Evolutionary conservation across 2,113 vertebrate species (phyloP), one percentile per base, ranked within the genome.

Genomic region (Silurus meridionalis): DNA sequence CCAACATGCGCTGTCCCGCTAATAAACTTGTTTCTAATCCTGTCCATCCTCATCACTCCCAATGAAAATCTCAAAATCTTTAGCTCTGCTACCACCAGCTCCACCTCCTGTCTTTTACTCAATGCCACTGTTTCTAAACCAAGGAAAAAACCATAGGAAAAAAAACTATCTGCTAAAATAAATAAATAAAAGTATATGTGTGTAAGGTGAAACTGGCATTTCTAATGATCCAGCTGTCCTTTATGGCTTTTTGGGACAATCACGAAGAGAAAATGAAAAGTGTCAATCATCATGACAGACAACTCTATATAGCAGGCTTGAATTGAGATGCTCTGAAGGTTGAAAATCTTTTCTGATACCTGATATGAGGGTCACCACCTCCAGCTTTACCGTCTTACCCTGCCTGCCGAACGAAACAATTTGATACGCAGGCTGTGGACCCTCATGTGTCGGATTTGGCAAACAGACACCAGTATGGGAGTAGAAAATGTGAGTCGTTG

Each of bases 261-360:
- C 81, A 15, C 57, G n/a, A 14, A 83, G 89, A 87, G 83, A 90
- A 90, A 91, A 90, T 92, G 81, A 91, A 89, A 92, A 74, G 83
- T 93, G 92, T 85, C 86, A 88, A 0, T 94, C 89, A 91, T 92
- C 87, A 92, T 89, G 83, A 52, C 60, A 2, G 71, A 14, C 46
- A 60, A 46, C 19, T 57, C 67, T 15, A 25, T 82, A 48, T 83
- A 86, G 82, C 88, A 57, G 53, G 19, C 57, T 52, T 8, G 80
- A 69, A 85, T 72, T 8, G 53, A 84, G 71, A 80, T 74, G 58
- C 89, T 85, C 11, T 48, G 82, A 87, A 88, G 69, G 71, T 85
- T 89, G 77, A 86, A 88, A 88, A 84, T 89, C 28, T 48, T 21
- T 17, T 63, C 74, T 55, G 46, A 71, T 23, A 80, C 25, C 79